Conservation (phyloP, 2,797 vertebrate species). For the Brachymystax lenok region DNA sequence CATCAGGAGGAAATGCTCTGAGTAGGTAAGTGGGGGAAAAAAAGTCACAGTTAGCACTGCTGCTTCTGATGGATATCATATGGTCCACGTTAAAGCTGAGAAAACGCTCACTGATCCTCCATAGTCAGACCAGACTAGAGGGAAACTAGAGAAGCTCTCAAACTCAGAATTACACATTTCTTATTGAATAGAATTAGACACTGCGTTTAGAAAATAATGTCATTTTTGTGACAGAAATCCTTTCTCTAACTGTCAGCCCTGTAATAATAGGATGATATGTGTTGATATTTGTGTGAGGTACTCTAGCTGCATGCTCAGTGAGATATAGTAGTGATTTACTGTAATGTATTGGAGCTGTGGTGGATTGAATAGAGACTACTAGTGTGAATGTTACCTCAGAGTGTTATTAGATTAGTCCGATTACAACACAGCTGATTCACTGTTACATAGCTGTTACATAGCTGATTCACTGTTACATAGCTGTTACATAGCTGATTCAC, state of each 20-base stretch:
- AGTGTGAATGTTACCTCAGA: conserved; percentile 33
- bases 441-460: too few species aligned
- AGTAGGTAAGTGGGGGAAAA: conserved; percentile 83
- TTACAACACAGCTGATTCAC: too few species aligned
- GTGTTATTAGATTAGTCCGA: too few species aligned
- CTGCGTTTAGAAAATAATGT: not conserved
- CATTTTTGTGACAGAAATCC: too few species aligned
- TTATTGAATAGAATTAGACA: not conserved
- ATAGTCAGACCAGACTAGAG: conserved; percentile 48
- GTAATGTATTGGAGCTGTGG: not conserved
- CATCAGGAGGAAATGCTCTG: conserved; percentile 78
- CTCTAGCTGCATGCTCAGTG: not conserved
- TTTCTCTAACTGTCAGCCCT: not conserved
- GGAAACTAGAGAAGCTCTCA: too few species aligned
- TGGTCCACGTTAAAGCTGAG: conserved; percentile 73
- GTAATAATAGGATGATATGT: not conserved
- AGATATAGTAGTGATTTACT: not conserved
- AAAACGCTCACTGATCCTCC: conserved; percentile 76
- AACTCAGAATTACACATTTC: not conserved
- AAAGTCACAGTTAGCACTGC: conserved; percentile 45
- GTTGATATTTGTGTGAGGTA: not conserved
- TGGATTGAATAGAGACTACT: conserved; percentile 28
- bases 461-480: too few species aligned
- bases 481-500: too few species aligned
- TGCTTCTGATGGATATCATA: conserved; percentile 76